Evolutionary conservation across 2,797 vertebrate genomes (phyloP).

Genomic region (Rhinogobio ventralis): DNA sequence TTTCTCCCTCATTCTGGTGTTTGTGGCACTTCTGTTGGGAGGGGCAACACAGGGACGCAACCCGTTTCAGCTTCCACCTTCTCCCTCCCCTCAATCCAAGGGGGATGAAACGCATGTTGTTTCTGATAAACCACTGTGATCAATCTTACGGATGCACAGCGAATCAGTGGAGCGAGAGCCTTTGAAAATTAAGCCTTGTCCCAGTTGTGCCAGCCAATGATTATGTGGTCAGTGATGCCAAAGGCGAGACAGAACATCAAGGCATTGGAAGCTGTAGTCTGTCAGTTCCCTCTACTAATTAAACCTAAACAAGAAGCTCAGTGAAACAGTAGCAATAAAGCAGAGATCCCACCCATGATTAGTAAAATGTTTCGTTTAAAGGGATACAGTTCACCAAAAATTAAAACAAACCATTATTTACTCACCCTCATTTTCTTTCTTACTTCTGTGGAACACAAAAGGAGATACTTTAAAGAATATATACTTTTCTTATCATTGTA

Average conservation of each 20-base stretch:
- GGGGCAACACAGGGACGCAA: constrained; percentile 74
- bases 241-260: constrained; percentile 83
- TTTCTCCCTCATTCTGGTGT: constrained; percentile 62
- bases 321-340: constrained; percentile 69
- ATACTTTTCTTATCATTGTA: too few relatives aligned
- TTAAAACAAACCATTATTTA: not conserved
- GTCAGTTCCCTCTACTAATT: constrained; percentile 82
- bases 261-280: constrained; percentile 76
- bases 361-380: constrained; percentile 59
- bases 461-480: not conserved
- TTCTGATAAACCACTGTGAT: constrained; percentile 87
- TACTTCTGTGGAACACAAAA: too few relatives aligned
- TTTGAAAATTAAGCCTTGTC: constrained; percentile 86
- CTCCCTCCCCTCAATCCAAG: constrained; percentile 70
- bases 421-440: not conserved
- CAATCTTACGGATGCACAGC: constrained; percentile 85
- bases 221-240: constrained; percentile 84
- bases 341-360: constrained; percentile 66
- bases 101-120: constrained; percentile 82
- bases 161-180: constrained; percentile 82
- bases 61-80: constrained; percentile 77
- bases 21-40: constrained; percentile 69
- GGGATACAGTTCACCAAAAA: not conserved
- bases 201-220: constrained; percentile 82
- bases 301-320: constrained; percentile 77